These are phyloP conservation scores for Craseonycteris thonglongyai DNA, from an alignment of 2,113 vertebrate genomes.

Conservation along the genomic window DNA sequence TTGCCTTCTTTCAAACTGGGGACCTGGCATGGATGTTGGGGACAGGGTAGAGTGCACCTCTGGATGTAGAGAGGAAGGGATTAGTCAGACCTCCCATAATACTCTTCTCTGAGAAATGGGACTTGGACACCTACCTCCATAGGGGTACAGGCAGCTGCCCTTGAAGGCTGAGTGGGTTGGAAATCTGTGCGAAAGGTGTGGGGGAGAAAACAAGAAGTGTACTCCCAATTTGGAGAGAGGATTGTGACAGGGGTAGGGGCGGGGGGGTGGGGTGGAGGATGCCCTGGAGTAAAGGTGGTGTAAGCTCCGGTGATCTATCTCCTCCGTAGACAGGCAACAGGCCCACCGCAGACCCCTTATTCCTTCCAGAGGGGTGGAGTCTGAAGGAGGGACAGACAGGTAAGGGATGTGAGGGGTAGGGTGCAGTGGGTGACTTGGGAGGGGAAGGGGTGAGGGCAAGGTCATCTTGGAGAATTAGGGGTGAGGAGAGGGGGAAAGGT, in stretches of 20 bases:
- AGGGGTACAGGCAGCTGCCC: neutral
- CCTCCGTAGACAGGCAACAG: neutral
- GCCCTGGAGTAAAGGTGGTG: neutral
- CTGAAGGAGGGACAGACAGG: neutral
- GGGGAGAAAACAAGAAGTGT: neutral
- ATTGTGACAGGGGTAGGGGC: neutral
- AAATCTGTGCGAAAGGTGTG: neutral
- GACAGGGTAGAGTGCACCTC: neutral
- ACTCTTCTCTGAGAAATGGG: neutral
- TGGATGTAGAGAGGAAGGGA: neutral
- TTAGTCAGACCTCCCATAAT: neutral
- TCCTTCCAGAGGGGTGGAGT: conserved; percentile 19
- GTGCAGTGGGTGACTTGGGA: neutral
- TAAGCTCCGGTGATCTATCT: neutral
- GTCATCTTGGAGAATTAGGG: neutral
- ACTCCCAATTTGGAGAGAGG: neutral
- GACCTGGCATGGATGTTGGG: neutral
- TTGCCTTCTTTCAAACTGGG: neutral
- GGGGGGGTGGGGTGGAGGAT: too few species aligned
- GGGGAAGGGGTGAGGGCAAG: neutral
- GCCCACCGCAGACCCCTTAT: neutral
- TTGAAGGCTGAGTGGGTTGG: neutral
- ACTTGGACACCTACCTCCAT: neutral
- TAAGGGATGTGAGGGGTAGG: neutral
- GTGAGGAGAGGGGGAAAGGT: neutral